Conservation (phyloP, 2,888 invertebrate genomes). For the Syrphus vitripennis region DNA sequence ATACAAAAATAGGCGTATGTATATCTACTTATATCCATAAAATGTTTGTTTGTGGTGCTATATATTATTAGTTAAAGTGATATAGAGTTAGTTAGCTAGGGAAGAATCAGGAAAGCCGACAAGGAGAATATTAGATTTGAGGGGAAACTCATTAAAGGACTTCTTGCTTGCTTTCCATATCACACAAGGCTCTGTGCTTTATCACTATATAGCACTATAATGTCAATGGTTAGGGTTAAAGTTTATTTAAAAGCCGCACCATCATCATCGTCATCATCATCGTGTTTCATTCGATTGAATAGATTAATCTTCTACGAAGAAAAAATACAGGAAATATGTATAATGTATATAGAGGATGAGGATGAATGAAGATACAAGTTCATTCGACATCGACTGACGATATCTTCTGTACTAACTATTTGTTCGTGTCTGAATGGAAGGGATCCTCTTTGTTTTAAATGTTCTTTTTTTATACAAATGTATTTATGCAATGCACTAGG, state of each 20-base stretch:
- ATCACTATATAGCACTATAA: neutral
- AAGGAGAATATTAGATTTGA: conserved; percentile 53
- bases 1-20: neutral
- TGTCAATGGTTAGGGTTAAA: conserved; percentile 21
- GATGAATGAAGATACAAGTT: conserved; percentile 42
- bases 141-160: conserved; percentile 53
- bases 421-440: neutral
- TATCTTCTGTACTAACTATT: conserved; percentile 21
- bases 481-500: neutral
- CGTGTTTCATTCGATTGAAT: conserved; percentile 18
- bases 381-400: conserved; percentile 42
- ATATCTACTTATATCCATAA: neutral
- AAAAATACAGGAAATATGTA: neutral
- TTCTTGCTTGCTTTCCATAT: conserved; percentile 55
- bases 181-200: conserved; percentile 7
- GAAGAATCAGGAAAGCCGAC: conserved; percentile 35
- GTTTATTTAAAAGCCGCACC: conserved; percentile 40
- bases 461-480: neutral
- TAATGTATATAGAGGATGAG: neutral
- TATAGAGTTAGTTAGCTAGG: neutral
- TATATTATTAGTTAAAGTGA: conserved; percentile 4
- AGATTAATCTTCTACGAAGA: neutral
- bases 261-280: conserved; percentile 20
- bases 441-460: neutral
- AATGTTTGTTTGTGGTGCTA: neutral